A percentile compares a stretch with the other conserved stretches of the same genome.
Evolutionary conservation across 1,140 invertebrate species (phyloP).

Genomic region (Pomacea maculata): DNA sequence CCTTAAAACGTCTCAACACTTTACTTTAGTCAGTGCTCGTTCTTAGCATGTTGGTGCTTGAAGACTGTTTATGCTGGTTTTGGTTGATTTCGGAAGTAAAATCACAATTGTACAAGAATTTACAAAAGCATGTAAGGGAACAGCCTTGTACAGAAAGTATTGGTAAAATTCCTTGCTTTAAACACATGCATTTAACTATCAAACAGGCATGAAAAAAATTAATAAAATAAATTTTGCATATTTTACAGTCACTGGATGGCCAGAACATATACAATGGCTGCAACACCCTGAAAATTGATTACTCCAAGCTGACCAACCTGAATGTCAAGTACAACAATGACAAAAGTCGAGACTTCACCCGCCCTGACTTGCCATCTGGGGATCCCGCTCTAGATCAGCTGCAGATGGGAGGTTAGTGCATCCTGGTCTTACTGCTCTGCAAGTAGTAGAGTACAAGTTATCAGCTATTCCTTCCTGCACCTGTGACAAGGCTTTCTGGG

Average conservation of each 20-base stretch:
- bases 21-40: too few relatives aligned
- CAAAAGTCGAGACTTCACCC: constrained; percentile 98
- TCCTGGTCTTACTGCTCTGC: neutral
- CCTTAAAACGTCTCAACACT: too few relatives aligned
- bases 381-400: constrained; percentile 71
- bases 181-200: neutral
- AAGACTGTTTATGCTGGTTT: too few relatives aligned
- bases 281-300: constrained; percentile 99
- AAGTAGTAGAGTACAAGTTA: neutral
- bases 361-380: constrained; percentile 94
- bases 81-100: too few relatives aligned
- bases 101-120: too few relatives aligned
- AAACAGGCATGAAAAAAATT: neutral
- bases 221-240: neutral
- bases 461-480: too few relatives aligned
- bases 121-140: too few relatives aligned
- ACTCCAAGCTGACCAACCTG: constrained; percentile 95
- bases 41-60: too few relatives aligned
- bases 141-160: too few relatives aligned
- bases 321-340: constrained; percentile 99
- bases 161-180: too few relatives aligned
- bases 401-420: constrained; percentile 37
- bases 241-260: constrained; percentile 86
- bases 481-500: too few relatives aligned
- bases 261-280: constrained; percentile 99